phyloP scores from a whole-genome alignment of 1,140 invertebrate species.

The Kradibia gibbosae region DNA sequence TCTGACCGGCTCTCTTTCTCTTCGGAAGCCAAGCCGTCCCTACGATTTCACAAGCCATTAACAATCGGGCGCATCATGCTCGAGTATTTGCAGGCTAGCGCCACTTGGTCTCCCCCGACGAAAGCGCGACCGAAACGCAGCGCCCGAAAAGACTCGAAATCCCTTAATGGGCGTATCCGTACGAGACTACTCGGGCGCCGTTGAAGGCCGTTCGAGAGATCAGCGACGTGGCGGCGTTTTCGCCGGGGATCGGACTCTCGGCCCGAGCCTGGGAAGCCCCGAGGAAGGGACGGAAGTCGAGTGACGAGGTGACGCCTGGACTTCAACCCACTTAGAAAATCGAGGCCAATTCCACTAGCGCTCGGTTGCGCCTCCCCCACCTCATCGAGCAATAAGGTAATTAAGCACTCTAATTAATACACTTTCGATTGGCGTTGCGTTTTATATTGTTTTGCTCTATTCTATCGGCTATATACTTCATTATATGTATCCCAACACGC shows the following conservation, averaged over 20 bases:
- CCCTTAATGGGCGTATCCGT: constrained; percentile 13
- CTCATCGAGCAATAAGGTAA: constrained; percentile 1
- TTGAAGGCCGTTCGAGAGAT: constrained; percentile 1
- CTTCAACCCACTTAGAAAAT: constrained; percentile 26
- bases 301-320: not conserved
- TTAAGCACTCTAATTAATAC: not conserved
- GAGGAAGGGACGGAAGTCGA: not conserved
- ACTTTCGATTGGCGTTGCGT: not conserved
- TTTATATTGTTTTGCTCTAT: not conserved
- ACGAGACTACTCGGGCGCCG: not conserved
- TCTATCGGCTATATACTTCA: not conserved
- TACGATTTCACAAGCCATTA: not conserved
- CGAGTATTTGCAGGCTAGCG: not conserved
- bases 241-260: not conserved
- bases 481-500: constrained; percentile 2
- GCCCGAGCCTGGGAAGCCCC: not conserved
- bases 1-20: too few relatives aligned
- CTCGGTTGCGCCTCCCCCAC: not conserved
- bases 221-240: constrained; percentile 4
- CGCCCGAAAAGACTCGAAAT: constrained; percentile 8
- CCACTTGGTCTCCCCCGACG: not conserved
- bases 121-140: not conserved
- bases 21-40: too few relatives aligned
- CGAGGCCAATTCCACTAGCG: not conserved
- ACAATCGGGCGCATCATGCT: not conserved